Conservation (phyloP, 37 sponge, comb jelly and placozoan species). For the Crambe crambe region DNA sequence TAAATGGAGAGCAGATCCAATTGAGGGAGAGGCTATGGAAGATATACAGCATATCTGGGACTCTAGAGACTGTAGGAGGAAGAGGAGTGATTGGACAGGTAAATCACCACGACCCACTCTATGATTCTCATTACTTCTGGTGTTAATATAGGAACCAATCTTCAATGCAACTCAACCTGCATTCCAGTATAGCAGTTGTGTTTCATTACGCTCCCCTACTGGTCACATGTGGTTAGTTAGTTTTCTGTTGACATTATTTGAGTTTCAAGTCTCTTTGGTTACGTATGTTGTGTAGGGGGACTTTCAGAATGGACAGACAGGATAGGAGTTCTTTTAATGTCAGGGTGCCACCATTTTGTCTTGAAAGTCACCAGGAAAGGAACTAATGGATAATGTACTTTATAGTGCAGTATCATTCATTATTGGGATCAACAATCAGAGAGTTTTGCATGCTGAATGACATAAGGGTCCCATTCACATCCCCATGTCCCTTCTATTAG, state of each 20-base stretch:
- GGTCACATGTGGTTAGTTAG: slow-evolving; percentile 95
- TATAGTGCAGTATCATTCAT: background rate
- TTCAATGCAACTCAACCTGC: slow-evolving; percentile 70
- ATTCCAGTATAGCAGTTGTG: slow-evolving; percentile 97
- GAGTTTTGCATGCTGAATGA: background rate
- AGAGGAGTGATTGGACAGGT: slow-evolving; percentile 96
- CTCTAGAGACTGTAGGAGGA: slow-evolving; percentile 89
- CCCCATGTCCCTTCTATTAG: too few species aligned
- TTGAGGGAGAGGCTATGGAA: slow-evolving; percentile 89
- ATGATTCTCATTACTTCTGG: background rate
- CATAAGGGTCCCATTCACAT: too few species aligned
- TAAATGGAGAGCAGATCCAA: slow-evolving; percentile 68
- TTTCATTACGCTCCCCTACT: slow-evolving; percentile 73
- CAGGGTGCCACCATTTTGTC: slow-evolving; percentile 84
- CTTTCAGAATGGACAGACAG: slow-evolving; percentile 81
- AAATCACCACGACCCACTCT: background rate
- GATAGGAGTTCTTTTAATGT: slow-evolving; percentile 82
- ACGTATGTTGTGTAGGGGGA: slow-evolving; percentile 91
- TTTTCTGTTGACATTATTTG: background rate
- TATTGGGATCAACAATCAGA: background rate
- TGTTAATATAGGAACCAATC: slow-evolving; percentile 73
- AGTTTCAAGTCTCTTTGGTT: too few species aligned
- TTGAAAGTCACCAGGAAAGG: slow-evolving; percentile 41
- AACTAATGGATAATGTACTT: background rate
- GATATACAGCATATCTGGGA: slow-evolving; percentile 76